Base-by-base conservation (phyloP, 2,113 vertebrate genomes). In the Chaetops frenatus region DNA sequence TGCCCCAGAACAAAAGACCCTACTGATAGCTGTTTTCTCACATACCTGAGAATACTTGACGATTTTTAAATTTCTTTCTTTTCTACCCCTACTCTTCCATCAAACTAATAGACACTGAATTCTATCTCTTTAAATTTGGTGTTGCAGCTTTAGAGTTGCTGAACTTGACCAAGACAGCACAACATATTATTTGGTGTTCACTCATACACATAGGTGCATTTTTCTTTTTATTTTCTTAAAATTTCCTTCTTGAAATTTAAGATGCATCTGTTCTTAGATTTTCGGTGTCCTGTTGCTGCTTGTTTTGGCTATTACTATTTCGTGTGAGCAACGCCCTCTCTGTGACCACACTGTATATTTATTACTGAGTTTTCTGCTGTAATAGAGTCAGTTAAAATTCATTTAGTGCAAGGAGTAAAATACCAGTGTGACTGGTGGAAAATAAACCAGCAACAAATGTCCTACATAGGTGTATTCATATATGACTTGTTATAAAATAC, bases 1-100 rank as follows among this genome's bases (percentile, higher is more conserved):
- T 91, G 31, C 47, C 47, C 29, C 54, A 85, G 67, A 92, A 91
- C 61, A 94, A 94, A 96, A 86, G 56, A 86, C 14, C 48, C 31
- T 53, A 36, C 13, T 94, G 94, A 92, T 82, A 95, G 29, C 72
- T 88, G 66, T 72, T 90, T 95, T 96, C 93, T 96, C 81, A 94
- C 79, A 40, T 92, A 94, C 86, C 94, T 92, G 84, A 54, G 88
- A 95, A 90, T 90, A 90, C 69, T 84, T 82, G 54, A 80, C 0
- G 12, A 80, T 81, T 94, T 92, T 85, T 7, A 51, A 23, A 86
- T 94, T 82, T 86, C 47, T 90, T 93, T 92, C 38, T 94, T 84
- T 84, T 76, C 42, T 79, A 77, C 48, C 31, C 61, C 69, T 74
- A 50, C 36, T 73, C 13, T 92, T 88, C 45, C n/a, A 64, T 48